These are phyloP conservation scores for Sphecodes monilicornis DNA, from an alignment of 2,888 invertebrate species.

Conservation along the genomic window DNA sequence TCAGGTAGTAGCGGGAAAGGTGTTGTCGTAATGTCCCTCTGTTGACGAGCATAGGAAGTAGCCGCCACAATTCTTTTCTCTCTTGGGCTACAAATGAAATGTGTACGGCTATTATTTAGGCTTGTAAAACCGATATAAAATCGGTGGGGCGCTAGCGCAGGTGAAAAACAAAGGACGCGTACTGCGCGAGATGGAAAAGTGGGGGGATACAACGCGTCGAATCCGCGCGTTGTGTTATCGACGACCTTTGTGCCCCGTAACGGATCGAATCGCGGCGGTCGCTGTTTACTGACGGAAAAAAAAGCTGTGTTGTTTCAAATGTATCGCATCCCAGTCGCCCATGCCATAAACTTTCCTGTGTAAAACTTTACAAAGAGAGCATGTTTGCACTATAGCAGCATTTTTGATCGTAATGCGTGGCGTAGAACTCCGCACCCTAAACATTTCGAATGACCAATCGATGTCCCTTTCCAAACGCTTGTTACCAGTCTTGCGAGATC, in stretches of 20 bases:
- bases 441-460: conserved; percentile 27
- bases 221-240: conserved; percentile 17
- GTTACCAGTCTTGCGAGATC: conserved; percentile 29
- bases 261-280: conserved; percentile 12
- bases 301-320: conserved; percentile 1
- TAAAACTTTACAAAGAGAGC: background rate
- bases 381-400: background rate
- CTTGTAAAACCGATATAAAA: background rate
- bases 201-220: background rate
- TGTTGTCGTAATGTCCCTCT: no score
- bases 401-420: background rate
- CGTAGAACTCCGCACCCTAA: no score
- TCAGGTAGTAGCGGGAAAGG: no score
- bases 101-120: conserved; percentile 13
- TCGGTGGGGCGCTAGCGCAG: background rate
- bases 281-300: background rate
- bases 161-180: background rate
- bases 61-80: no score
- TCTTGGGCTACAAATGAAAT: conserved; percentile 17
- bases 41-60: no score
- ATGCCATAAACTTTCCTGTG: background rate
- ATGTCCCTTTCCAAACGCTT: conserved; percentile 23
- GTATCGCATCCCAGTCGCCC: conserved; percentile 45
- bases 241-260: conserved; percentile 1
- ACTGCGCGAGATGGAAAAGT: background rate